These are phyloP conservation scores for Macaria notata DNA, from an alignment of 2,888 invertebrate species.

Conservation along the genomic window DNA sequence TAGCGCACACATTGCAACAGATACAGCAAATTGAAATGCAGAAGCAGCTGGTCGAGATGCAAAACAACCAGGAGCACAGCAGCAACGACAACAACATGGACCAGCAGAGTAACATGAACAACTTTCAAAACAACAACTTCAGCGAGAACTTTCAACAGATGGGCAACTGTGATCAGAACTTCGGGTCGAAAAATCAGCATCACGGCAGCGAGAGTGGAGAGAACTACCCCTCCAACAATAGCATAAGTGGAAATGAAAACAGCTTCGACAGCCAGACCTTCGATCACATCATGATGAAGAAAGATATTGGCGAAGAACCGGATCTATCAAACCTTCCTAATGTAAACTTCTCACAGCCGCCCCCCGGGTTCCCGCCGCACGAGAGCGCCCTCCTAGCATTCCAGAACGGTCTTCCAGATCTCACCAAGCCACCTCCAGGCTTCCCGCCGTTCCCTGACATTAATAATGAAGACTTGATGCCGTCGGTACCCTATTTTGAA, in stretches of 20 bases:
- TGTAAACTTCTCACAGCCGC: constrained; percentile 75
- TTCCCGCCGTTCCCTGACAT: constrained; percentile 81
- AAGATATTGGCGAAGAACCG: constrained; percentile 54
- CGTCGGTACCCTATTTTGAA: constrained; percentile 97
- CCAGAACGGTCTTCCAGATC: constrained; percentile 87
- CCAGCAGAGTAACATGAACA: constrained; percentile 56
- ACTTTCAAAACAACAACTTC: constrained; percentile 62
- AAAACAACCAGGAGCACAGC: constrained; percentile 60
- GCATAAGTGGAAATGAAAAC: constrained; percentile 76
- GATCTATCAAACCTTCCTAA: constrained; percentile 66
- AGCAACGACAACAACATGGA: constrained; percentile 48
- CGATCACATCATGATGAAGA: constrained; percentile 64
- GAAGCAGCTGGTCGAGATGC: constrained; percentile 85
- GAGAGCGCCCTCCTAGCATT: constrained; percentile 64
- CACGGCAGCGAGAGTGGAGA: constrained; percentile 73
- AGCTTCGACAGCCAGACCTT: constrained; percentile 75
- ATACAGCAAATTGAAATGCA: constrained; percentile 92
- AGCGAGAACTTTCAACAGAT: constrained; percentile 61
- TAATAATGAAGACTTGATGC: constrained; percentile 88
- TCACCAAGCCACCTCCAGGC: constrained; percentile 93
- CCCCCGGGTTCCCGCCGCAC: constrained; percentile 68
- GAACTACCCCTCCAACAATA: constrained; percentile 70
- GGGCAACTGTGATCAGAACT: constrained; percentile 60
- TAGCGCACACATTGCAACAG: constrained; percentile 94
- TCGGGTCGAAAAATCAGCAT: constrained; percentile 51